Evolutionary conservation across 2,797 vertebrate genomes (phyloP), one percentile per base, ranked within the genome.

Genomic region (Chanos chanos): DNA sequence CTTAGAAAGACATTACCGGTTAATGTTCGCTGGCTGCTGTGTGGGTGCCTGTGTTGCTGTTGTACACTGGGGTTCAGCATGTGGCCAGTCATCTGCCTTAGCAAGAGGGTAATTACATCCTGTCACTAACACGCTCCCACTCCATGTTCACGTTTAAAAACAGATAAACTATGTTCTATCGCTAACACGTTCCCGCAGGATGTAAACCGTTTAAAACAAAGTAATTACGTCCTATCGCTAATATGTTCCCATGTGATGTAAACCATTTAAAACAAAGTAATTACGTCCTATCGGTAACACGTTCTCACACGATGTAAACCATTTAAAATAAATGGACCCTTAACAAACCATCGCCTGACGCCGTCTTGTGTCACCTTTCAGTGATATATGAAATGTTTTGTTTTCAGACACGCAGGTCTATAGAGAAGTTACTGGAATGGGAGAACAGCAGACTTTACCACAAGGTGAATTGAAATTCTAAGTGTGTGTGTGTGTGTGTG

Each of bases 391-490:
- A 12, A 22, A 4, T 7, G 39, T 30, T 51, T 24, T 2, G 7
- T 7, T 57, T 69, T 5, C 61, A 91, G 89, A 91, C 89, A 15
- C 83, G 87, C 71, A 81, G 95, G 90, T 99, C 96, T 81, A 89
- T 99, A 88, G 96, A 99, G 87, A 99, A 99, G 86, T 92, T 99
- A 81, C 90, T 99, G 86, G 96, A 99, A 89, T 99, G 96, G 96
- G 96, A 99, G 88, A 98, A 99, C 92, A 93, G 92, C 92, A 94
- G 95, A 87, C 94, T 99, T 86, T 99, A 99, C 90, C 94, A 99
- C 88, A 98, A 98, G 81, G 89, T 90, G 25, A 58, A 77, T n/a
- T n/a, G n/a, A n/a, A n/a, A n/a, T n/a, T n/a, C n/a, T 16, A 18
- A 7, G 82, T 83, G 7, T 12, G 2, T 9, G 4, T 5, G 2